A percentile compares a stretch with the other conserved stretches of the same genome.
Conservation (phyloP, 2,797 vertebrate species). For the Anguilla obscura region DNA sequence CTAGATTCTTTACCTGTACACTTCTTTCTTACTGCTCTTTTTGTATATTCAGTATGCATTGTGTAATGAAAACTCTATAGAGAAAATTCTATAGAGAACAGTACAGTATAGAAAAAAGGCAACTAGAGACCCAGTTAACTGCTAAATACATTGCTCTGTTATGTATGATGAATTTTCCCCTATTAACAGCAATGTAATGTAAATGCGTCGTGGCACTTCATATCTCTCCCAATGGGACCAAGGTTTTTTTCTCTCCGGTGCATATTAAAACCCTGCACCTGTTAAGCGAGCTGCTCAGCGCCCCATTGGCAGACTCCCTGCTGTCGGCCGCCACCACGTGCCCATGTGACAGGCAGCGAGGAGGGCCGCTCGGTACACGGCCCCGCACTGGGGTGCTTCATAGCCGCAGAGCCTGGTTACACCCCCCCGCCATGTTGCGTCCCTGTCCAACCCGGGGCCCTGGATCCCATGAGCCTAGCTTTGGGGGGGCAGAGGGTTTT, state of each 20-base stretch:
- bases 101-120: too few relatives aligned
- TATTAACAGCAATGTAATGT: background rate
- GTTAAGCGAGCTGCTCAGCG: background rate
- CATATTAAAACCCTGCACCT: background rate
- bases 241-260: background rate
- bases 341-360: background rate
- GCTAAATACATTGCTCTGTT: background rate
- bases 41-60: too few relatives aligned
- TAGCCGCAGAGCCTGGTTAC: background rate
- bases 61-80: too few relatives aligned
- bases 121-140: too few relatives aligned
- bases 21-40: too few relatives aligned
- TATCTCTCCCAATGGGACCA: background rate
- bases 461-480: conserved; percentile 70
- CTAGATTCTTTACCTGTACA: too few relatives aligned
- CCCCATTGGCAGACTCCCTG: background rate
- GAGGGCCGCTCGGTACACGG: background rate
- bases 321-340: conserved; percentile 20
- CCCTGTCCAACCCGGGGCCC: conserved; percentile 44
- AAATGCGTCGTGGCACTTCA: background rate
- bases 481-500: conserved; percentile 33
- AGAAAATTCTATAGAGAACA: too few relatives aligned
- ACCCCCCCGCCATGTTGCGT: conserved; percentile 30
- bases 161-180: too few relatives aligned
- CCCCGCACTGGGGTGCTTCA: background rate